Evolutionary conservation across 2,113 vertebrate species (phyloP), one percentile per base, ranked within the genome.

Genomic region (Megaceryle torquata): DNA sequence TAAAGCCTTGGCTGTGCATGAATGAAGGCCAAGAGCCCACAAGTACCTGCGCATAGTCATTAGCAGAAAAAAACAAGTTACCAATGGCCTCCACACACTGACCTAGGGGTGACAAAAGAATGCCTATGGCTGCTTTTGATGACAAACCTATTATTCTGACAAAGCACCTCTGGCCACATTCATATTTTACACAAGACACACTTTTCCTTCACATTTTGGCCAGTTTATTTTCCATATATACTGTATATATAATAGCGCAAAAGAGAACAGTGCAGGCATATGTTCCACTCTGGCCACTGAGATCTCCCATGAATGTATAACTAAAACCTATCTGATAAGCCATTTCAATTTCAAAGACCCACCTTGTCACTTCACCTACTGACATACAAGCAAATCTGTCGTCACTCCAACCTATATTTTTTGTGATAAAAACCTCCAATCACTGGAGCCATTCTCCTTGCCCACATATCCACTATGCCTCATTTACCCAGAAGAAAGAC

Each of bases 221-320:
- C n/a, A 8, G 0, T 11, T 24, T 24, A 75, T 59, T 1, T 8
- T 7, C 9, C 44, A 8, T 17, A 4, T 33, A 20, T 18, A 3
- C 8, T 20, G 3, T 29, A 18, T 13, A 26, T n/a, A 3, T 5
- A 65, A 12, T 15, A 50, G 10, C 9, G 56, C 41, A 39, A 50
- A 70, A 56, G 35, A 59, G 13, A 82, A 21, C 7, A 21, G 3
- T 31, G 12, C 16, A 86, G 18, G 21, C 22, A 3, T 4, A 10
- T 6, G 2, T 65, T 53, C 59, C 44, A 6, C 11, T 60, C 20
- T 65, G 41, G 29, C 43, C 57, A 60, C 6, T 13, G 26, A 77
- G 13, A 31, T n/a, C 25, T 57, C 15, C n/a, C 33, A 37, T 4
- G 24, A 71, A 37, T 9, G 26, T 5, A 43, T 8, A 68, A 4